Evolutionary conservation across 2,113 vertebrate genomes (phyloP), one percentile per base, ranked within the genome.

Genomic region (Pseudopipra pipra): DNA sequence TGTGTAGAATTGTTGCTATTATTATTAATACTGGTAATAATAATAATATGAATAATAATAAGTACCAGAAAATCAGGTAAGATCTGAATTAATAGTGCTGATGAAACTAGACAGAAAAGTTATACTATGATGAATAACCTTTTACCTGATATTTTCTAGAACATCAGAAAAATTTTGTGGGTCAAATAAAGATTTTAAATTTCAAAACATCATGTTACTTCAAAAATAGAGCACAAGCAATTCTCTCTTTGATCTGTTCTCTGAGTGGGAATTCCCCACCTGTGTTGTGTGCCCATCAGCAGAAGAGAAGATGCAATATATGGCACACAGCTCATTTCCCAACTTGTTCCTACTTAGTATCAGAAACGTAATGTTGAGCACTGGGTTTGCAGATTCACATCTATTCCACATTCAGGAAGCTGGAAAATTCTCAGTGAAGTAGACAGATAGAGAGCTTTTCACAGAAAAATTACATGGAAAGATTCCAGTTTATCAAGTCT

Each of bases 381-480:
- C 79, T 51, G 82, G 37, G 68, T 81, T 84, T 88, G 56, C 88
- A 89, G 63, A 11, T 86, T 59, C 58, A 35, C n/a, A 17, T 27
- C 58, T 76, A 8, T 81, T 83, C 74, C 73, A 27, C 79, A 54
- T 91, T 90, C 8, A 13, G 86, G 93, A 96, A 90, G 82, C 61
- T 56, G 74, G 88, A 79, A 96, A 91, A 65, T 82, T 75, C 79
- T 95, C 95, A 94, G 35, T 75, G 75, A 95, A 68, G 52, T 44
- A 75, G 90, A 81, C 41, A 95, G 74, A 85, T 58, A 65, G 54
- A 93, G 59, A 95, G 55, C 76, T 94, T 96, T 83, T 95, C 76
- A 95, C 75, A 84, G 88, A 96, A 76, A 95, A 96, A 97, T 93
- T 78, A 20, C 83, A 87, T 87, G 66, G 88, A 87, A 67, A 95